Base-by-base conservation (phyloP, 2,888 invertebrate species). In the Periphyllus acericola region DNA sequence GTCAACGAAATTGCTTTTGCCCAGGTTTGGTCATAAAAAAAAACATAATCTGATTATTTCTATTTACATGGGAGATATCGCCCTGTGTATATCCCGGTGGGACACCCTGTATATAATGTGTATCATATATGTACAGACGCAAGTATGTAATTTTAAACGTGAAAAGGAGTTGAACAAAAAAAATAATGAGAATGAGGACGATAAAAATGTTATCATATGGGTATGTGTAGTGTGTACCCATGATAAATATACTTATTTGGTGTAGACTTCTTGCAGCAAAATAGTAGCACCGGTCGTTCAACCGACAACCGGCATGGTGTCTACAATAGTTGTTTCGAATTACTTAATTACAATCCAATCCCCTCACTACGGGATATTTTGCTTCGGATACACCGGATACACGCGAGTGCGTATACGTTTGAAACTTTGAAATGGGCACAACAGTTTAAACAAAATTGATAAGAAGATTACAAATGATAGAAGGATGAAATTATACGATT, bases 271-370 rank as follows among this genome's bases (percentile, higher is more conserved):
- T 87, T 19, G 72, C 74, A 9, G n/a, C 80, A n/a, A 75, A 75
- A 40, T 25, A 83, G 52, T 34, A 52, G 46, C 32, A 60, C 84
- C 32, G 85, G 85, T 86, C 85, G 79, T 86, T 86, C 78, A 87
- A 87, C 86, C 60, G 72, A 60, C 11, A 87, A 40, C 80, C 46
- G 60, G 3, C 40, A 66, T 40, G 86, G 80, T 55, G 55, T 74
- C 55, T 29, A 74, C 66, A 40, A 55, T 72, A 34, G 34, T 72
- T 34, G 19, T 34, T 60, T 40, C 36, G 3, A 75, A 83, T 75
- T 29, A 83, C 60, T 83, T 75, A 60, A 83, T 75, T 74, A 60
- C 8, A 68, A 55, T 19, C 34, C 25, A 25, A 46, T 46, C 55
- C 4, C 14, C 36, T 83, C 83, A 60, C 83, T 55, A 17, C 83